A percentile compares a stretch with the other conserved stretches of the same genome.
Evolutionary conservation across 2,888 invertebrate species (phyloP).

Genomic region (Tanytarsus gracilentus): DNA sequence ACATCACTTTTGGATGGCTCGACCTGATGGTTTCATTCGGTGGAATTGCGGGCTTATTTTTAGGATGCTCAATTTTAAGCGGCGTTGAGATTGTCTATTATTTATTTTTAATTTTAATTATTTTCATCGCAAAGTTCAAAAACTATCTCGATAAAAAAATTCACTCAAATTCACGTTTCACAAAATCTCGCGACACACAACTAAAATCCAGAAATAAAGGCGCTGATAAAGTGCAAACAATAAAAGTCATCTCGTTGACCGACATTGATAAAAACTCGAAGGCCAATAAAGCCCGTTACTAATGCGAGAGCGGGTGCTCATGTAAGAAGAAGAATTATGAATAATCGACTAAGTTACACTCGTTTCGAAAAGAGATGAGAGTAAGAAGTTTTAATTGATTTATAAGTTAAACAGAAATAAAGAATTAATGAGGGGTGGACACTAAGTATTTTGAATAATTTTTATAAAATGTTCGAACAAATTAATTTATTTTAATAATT

Average conservation of each 20-base stretch:
- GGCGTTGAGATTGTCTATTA: conserved; percentile 44
- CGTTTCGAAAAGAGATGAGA: background rate
- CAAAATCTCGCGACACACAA: background rate
- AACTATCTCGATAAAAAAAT: background rate
- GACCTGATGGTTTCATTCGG: conserved; percentile 46
- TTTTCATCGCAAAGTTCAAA: background rate
- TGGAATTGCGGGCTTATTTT: conserved; percentile 44
- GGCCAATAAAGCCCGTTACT: conserved; percentile 6
- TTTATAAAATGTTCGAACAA: background rate
- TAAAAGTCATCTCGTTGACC: background rate
- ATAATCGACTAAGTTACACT: background rate
- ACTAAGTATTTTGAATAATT: background rate
- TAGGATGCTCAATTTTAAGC: conserved; percentile 45
- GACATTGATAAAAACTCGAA: conserved; percentile 12
- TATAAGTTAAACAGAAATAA: background rate
- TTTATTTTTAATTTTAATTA: conserved; percentile 29
- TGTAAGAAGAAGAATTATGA: background rate
- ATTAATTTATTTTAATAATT: too few species aligned
- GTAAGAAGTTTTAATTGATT: conserved; percentile 16
- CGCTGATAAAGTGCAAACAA: background rate
- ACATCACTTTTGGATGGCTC: conserved; percentile 44
- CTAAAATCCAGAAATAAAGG: background rate
- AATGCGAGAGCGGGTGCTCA: background rate
- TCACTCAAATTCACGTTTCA: background rate
- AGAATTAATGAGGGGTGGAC: background rate